These are phyloP conservation scores for Panthera uncia DNA, from an alignment of 2,113 vertebrate species.

Conservation along the genomic window DNA sequence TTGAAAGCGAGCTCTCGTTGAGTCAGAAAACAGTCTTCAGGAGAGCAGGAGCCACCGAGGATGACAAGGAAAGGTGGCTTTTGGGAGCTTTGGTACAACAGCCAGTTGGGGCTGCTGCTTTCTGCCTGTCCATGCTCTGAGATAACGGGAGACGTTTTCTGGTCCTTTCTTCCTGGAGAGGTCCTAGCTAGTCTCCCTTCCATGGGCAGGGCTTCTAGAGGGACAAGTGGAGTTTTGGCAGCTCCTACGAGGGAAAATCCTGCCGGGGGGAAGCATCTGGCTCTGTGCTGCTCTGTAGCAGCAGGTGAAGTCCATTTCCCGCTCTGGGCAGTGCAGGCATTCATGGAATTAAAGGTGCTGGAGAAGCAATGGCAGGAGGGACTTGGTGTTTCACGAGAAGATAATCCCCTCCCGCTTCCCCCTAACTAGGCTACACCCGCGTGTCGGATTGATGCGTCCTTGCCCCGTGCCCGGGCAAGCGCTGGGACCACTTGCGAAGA, in stretches of 20 bases:
- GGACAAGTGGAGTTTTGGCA: neutral
- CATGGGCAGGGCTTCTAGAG: neutral
- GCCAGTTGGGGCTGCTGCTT: rapidly evolving
- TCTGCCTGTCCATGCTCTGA: rapidly evolving
- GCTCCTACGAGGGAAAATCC: neutral
- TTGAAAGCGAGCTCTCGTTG: rapidly evolving
- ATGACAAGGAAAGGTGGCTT: rapidly evolving
- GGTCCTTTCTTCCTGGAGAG: neutral
- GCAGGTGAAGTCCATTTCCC: neutral
- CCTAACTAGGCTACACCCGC: neutral
- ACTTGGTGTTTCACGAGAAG: neutral
- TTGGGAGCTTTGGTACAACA: rapidly evolving
- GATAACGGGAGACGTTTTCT: rapidly evolving
- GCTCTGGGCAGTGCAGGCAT: neutral
- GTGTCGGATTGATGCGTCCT: neutral
- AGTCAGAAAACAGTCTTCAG: neutral
- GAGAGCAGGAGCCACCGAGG: rapidly evolving
- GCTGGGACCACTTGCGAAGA: no score
- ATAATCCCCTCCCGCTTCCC: rapidly evolving
- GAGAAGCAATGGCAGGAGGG: rapidly evolving
- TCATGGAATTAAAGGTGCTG: rapidly evolving
- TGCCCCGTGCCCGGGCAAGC: neutral
- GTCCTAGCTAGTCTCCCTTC: neutral
- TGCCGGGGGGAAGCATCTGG: rapidly evolving
- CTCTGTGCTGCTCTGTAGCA: rapidly evolving